These are phyloP conservation scores for Drosophila elegans DNA, from an alignment of 1,140 invertebrate species.

Conservation along the genomic window DNA sequence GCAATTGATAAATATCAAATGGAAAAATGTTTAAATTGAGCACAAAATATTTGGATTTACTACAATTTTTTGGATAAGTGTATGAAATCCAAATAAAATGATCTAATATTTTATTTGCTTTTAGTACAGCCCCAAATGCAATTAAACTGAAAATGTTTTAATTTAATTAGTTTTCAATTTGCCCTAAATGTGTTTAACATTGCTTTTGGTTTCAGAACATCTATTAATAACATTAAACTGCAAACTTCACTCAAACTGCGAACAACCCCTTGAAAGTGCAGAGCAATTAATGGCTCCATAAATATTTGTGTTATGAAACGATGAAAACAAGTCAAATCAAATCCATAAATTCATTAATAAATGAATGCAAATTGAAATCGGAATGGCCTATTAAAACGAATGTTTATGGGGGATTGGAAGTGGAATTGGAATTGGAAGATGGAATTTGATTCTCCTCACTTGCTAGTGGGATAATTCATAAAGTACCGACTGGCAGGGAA, in stretches of 20 bases:
- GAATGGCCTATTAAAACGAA: slow-evolving; percentile 31
- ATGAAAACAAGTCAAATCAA: slow-evolving; percentile 29
- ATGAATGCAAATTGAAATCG: slow-evolving; percentile 46
- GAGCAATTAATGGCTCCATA: slow-evolving; percentile 35
- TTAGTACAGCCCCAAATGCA: too few relatives aligned
- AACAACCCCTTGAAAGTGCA: slow-evolving; percentile 10
- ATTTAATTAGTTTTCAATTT: too few relatives aligned
- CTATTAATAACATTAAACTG: not conserved
- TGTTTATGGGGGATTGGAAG: slow-evolving; percentile 22
- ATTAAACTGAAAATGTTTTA: too few relatives aligned
- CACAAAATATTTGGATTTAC: too few relatives aligned
- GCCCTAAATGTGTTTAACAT: too few relatives aligned
- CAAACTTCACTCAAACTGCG: not conserved
- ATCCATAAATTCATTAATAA: slow-evolving; percentile 51
- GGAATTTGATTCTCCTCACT: slow-evolving; percentile 3
- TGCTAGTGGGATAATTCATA: slow-evolving; percentile 3
- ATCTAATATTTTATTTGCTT: too few relatives aligned
- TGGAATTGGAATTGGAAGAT: not conserved
- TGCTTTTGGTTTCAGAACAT: not conserved
- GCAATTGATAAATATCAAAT: too few relatives aligned
- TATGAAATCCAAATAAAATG: too few relatives aligned
- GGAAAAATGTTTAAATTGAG: too few relatives aligned
- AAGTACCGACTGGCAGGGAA: not conserved
- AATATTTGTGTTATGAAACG: slow-evolving; percentile 45
- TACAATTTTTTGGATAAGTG: too few relatives aligned